A percentile compares a stretch with the other conserved stretches of the same genome.
Conservation (phyloP, 1,140 invertebrate species). For the Bacillus rossius region DNA sequence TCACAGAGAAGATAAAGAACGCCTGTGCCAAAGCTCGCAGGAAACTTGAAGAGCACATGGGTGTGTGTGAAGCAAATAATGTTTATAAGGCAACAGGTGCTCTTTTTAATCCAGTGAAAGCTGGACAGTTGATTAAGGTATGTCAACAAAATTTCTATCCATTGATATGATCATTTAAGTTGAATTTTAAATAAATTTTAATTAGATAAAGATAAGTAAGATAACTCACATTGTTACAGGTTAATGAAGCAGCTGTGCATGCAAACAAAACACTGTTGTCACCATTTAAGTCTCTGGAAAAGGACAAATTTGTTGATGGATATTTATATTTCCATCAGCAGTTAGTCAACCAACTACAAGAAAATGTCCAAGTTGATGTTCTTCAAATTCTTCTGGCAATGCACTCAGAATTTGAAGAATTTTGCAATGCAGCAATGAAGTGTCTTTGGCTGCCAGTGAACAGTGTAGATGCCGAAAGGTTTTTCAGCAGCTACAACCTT, state of each 20-base stretch:
- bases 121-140: neutral
- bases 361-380: neutral
- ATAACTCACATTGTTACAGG: neutral
- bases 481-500: slow-evolving; percentile 1
- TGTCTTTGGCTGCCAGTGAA: neutral
- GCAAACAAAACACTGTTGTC: neutral
- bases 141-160: neutral
- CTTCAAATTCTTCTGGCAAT: slow-evolving; percentile 4
- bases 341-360: neutral
- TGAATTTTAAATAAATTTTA: neutral
- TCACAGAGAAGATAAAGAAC: neutral
- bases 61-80: neutral
- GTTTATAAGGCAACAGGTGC: neutral
- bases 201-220: neutral
- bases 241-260: neutral
- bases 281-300: neutral
- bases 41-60: slow-evolving; percentile 1
- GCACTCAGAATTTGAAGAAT: neutral
- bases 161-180: neutral
- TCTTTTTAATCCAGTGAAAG: neutral
- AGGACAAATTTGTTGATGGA: slow-evolving; percentile 1
- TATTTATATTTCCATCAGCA: slow-evolving; percentile 6
- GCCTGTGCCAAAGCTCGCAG: neutral
- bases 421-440: neutral
- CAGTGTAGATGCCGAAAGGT: slow-evolving; percentile 9